phyloP scores from a whole-genome alignment of 2,113 vertebrate species.

The Dicentrarchus labrax region DNA sequence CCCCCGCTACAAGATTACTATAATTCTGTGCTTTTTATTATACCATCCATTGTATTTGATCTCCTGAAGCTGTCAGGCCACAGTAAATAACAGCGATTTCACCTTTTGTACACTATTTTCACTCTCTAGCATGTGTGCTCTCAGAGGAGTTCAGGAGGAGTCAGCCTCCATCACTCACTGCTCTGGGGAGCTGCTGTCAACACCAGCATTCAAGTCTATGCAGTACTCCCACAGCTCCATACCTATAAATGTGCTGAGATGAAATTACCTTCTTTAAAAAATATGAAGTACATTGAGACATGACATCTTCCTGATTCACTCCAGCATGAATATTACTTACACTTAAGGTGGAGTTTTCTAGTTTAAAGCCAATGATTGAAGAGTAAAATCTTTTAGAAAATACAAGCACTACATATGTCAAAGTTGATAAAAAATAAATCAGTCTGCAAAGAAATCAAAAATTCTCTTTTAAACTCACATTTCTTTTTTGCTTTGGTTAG shows the following conservation, averaged over 20 bases:
- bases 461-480: too few relatives aligned
- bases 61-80: not conserved
- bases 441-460: too few relatives aligned
- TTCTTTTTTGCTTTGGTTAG: not conserved
- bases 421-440: too few relatives aligned
- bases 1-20: not conserved
- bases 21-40: not conserved
- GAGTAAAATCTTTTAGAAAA: not conserved
- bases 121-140: slow-evolving; percentile 23
- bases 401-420: too few relatives aligned
- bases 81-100: slow-evolving; percentile 34
- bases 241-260: not conserved
- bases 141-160: slow-evolving; percentile 43
- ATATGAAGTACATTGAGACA: not conserved
- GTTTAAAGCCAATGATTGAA: not conserved
- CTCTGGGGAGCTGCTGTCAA: slow-evolving; percentile 41
- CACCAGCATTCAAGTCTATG: not conserved
- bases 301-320: not conserved
- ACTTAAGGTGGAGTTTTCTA: not conserved
- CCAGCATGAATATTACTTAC: not conserved
- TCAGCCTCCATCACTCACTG: slow-evolving; percentile 35
- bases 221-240: slow-evolving; percentile 9
- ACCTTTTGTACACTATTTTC: slow-evolving; percentile 39
- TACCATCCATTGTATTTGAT: not conserved
- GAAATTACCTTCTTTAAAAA: slow-evolving; percentile 14